Base-by-base conservation (phyloP, 2,888 invertebrate species). In the Eulithis prunata region DNA sequence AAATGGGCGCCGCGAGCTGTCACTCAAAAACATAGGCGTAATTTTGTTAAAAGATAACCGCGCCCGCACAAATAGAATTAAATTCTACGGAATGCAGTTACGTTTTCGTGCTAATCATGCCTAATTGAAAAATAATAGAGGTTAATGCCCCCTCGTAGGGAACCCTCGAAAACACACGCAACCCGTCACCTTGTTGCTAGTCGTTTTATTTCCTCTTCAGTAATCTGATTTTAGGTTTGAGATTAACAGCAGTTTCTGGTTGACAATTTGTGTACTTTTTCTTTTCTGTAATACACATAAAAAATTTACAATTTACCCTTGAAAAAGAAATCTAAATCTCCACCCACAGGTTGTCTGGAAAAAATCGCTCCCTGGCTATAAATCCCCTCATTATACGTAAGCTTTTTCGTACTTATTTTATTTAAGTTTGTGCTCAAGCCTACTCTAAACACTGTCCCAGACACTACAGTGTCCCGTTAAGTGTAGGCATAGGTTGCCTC, bases 101-200 rank as follows among this genome's bases (percentile, higher is more conserved):
- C 60, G 57, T 73, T 75, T 75, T 78, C 76, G 73, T 73, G 71
- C 77, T 85, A 85, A 83, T 82, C 70, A 76, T 71, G 66, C 68
- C 70, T 87, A 86, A 87, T 87, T 85, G 86, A 87, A 87, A 83
- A 82, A 86, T 87, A 87, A 84, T 86, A 78, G 81, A 73, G 74
- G 78, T 69, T 77, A 82, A 78, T 82, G 80, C 79, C 80, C 84
- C 84, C 82, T 76, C 70, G 54, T 63, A 65, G 60, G 66, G 73
- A 75, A 79, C 83, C 83, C 84, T 81, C 77, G 61, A 75, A 80
- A 78, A 74, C 70, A 81, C 86, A 87, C 86, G 86, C 82, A 75
- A 82, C 71, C 76, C 76, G 75, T 78, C 86, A 78, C 78, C 76
- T 75, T 79, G 80, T 81, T 83, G 83, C 71, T 76, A 71, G 74